Percentiles rank a stretch among this genome's conserved stretches.
These are phyloP conservation scores for Holothuria leucospilota DNA, from an alignment of 53 echinoderm and acorn worm species.

Conservation along the genomic window DNA sequence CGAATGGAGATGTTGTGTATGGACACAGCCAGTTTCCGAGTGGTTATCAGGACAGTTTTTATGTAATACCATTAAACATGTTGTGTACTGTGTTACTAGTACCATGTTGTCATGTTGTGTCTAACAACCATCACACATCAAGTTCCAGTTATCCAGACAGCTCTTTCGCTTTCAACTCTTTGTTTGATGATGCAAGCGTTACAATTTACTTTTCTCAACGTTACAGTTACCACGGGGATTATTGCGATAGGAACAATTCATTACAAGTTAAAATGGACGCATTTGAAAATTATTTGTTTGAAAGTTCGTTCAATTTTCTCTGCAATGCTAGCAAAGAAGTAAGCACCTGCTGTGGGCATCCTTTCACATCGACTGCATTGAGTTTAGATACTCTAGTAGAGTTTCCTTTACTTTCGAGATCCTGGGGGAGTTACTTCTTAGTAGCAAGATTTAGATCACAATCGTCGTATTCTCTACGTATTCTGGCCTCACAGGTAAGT, in stretches of 20 bases:
- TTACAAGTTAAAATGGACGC: not conserved
- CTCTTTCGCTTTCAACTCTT: not conserved
- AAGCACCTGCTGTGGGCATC: no score
- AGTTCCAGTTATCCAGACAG: not conserved
- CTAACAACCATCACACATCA: not conserved
- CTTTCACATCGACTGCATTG: no score
- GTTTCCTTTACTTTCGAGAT: not conserved
- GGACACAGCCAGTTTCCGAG: not conserved
- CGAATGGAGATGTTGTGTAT: conserved; percentile 25
- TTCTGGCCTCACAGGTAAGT: not conserved
- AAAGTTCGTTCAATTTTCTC: not conserved
- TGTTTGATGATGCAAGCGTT: not conserved
- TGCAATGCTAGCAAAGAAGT: not conserved
- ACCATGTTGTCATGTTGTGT: no score
- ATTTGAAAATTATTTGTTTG: not conserved
- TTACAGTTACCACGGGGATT: not conserved
- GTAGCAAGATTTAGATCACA: not conserved
- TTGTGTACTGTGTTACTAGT: no score
- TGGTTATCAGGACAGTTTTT: conserved; percentile 3
- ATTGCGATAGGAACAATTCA: not conserved
- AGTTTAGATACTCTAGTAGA: not conserved
- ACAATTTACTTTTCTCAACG: not conserved
- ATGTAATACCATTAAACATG: conserved; percentile 9
- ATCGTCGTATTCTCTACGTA: not conserved
- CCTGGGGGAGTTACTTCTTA: conserved; percentile 20